These are phyloP conservation scores for Knipowitschia caucasica DNA, from an alignment of 2,797 vertebrate genomes.

Conservation along the genomic window DNA sequence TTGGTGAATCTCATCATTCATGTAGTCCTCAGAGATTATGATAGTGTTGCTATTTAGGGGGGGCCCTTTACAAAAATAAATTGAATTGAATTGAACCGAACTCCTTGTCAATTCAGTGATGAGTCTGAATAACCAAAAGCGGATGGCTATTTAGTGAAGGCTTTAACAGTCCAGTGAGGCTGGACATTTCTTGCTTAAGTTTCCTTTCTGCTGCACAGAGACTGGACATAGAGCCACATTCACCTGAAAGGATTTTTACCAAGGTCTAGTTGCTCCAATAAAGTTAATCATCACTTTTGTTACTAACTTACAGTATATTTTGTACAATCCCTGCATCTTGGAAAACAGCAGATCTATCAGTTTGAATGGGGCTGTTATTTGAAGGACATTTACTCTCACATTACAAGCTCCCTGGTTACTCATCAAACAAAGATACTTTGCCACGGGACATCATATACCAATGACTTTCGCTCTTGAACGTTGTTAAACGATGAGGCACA, in stretches of 20 bases:
- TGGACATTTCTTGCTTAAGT: constrained; percentile 29
- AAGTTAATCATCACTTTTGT: background rate
- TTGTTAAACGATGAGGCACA: constrained; percentile 7
- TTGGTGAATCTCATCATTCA: no score
- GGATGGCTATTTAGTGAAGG: constrained; percentile 34
- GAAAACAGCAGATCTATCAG: no score
- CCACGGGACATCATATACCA: constrained; percentile 19
- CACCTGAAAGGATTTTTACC: constrained; percentile 9
- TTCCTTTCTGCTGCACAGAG: constrained; percentile 12
- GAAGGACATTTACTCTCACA: no score
- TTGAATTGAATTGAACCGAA: no score
- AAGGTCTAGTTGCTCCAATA: background rate
- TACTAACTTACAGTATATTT: background rate
- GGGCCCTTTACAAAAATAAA: no score
- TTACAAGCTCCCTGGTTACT: constrained; percentile 64
- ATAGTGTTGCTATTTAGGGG: no score
- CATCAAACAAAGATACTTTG: constrained; percentile 54
- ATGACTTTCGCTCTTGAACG: constrained; percentile 15
- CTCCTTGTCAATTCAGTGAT: constrained; percentile 46
- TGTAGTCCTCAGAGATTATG: no score
- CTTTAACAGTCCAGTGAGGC: constrained; percentile 24
- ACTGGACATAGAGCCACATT: constrained; percentile 13
- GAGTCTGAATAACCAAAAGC: constrained; percentile 26
- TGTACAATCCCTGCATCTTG: constrained; percentile 32
- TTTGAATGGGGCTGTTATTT: constrained; percentile 69